Conservation (phyloP, 2,888 invertebrate species). For the Dendrolimus pini region DNA sequence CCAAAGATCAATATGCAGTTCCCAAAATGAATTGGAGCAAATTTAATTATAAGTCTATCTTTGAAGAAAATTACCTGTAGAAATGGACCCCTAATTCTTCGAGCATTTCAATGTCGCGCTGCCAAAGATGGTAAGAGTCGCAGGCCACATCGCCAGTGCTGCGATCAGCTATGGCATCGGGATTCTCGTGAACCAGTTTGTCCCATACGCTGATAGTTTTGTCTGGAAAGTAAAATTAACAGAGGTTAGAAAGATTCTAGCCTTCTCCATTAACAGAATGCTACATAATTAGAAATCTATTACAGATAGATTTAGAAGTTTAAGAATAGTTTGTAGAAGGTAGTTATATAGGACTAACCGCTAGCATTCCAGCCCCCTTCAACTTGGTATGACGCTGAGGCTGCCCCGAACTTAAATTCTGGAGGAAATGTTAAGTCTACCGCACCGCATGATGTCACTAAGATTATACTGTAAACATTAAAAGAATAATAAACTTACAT, state of each 20-base stretch:
- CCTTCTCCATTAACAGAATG: too few species aligned
- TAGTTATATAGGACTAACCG: conserved; percentile 7
- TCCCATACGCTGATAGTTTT: conserved; percentile 79
- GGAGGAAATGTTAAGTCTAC: conserved; percentile 19
- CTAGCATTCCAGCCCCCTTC: conserved; percentile 44
- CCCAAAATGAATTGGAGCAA: too few species aligned
- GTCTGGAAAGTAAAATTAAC: too few species aligned
- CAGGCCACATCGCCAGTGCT: conserved; percentile 78
- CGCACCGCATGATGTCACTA: background rate
- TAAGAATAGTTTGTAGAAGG: too few species aligned
- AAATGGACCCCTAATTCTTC: conserved; percentile 67
- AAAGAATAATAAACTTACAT: too few species aligned
- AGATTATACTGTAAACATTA: too few species aligned
- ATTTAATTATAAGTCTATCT: too few species aligned
- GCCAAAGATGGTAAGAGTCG: conserved; percentile 78
- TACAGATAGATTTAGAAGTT: too few species aligned
- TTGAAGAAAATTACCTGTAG: conserved; percentile 26
- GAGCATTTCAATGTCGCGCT: conserved; percentile 74
- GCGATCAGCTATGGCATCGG: conserved; percentile 18
- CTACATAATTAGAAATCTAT: too few species aligned
- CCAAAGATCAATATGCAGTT: too few species aligned
- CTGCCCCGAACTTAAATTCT: conserved; percentile 33
- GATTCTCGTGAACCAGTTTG: conserved; percentile 6
- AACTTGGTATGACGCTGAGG: conserved; percentile 37
- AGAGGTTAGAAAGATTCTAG: too few species aligned